A percentile compares a stretch with the other conserved stretches of the same genome.
Evolutionary conservation across 64 coral and sea anemone species (phyloP).

Genomic region (Dendronephthya gigantea): DNA sequence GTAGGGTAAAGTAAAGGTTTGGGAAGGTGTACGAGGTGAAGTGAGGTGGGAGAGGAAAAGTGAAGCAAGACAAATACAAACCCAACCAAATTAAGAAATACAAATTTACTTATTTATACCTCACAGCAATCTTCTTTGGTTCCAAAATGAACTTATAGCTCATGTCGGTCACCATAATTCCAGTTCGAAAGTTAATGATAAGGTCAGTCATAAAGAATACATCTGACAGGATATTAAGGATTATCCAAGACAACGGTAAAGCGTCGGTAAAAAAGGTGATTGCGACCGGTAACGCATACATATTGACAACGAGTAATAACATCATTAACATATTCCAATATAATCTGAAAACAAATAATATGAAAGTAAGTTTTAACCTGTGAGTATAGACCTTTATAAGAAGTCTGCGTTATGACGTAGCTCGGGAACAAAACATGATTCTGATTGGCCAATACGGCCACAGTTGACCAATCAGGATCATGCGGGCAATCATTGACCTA

Average conservation of each 20-base stretch:
- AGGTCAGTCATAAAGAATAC: background rate
- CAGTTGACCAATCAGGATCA: too few relatives aligned
- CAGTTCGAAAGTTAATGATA: background rate
- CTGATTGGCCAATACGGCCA: too few relatives aligned
- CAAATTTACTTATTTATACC: background rate
- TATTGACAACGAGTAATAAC: background rate
- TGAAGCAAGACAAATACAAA: too few relatives aligned
- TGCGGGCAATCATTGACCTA: background rate
- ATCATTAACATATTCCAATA: background rate
- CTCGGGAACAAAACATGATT: too few relatives aligned
- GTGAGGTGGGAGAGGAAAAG: too few relatives aligned
- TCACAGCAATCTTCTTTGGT: background rate
- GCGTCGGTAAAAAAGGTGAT: background rate
- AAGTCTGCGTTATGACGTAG: too few relatives aligned
- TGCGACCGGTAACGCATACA: background rate
- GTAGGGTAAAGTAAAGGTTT: too few relatives aligned
- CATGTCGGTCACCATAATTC: background rate
- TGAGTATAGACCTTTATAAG: too few relatives aligned
- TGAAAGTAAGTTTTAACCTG: background rate
- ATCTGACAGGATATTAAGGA: background rate
- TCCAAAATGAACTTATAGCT: background rate
- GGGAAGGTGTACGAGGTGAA: too few relatives aligned
- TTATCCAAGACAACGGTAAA: background rate
- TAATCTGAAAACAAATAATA: background rate
- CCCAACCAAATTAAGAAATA: too few relatives aligned